Evolutionary conservation across 2,113 vertebrate species (phyloP).

Genomic region (Nothobranchius kuhntae): DNA sequence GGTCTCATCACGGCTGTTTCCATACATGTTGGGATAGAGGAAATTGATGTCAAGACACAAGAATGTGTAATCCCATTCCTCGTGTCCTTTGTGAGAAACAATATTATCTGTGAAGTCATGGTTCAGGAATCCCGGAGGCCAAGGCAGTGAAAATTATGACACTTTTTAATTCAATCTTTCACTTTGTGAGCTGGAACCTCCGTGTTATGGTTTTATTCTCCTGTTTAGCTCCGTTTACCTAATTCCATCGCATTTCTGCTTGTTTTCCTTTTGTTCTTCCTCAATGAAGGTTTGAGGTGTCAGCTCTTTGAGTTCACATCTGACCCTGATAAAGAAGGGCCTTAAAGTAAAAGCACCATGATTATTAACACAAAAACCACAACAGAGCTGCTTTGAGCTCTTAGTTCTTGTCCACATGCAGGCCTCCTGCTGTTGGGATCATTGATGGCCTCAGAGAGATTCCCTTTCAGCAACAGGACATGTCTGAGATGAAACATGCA

Average conservation of each 20-base stretch:
- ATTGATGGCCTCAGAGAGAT: conserved; percentile 26
- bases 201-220: conserved; percentile 56
- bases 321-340: conserved; percentile 43
- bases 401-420: too few species aligned
- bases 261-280: conserved; percentile 47
- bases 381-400: conserved; percentile 24
- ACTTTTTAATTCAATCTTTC: conserved; percentile 81
- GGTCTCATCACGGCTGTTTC: conserved; percentile 66
- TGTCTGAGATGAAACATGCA: conserved; percentile 14
- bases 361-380: conserved; percentile 60
- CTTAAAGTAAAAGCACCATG: conserved; percentile 68
- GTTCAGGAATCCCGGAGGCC: conserved; percentile 73
- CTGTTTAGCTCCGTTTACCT: conserved; percentile 5
- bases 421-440: not conserved
- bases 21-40: conserved; percentile 55
- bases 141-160: conserved; percentile 74
- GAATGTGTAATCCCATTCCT: conserved; percentile 81
- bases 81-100: conserved; percentile 73
- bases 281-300: conserved; percentile 65
- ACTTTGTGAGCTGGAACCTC: conserved; percentile 69
- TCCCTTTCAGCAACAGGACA: conserved; percentile 18
- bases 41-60: conserved; percentile 78
- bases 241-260: conserved; percentile 38
- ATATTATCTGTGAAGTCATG: conserved; percentile 76
- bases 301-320: conserved; percentile 63